These are phyloP conservation scores for Eupithecia exiguata DNA, from an alignment of 2,888 invertebrate species.

Conservation along the genomic window DNA sequence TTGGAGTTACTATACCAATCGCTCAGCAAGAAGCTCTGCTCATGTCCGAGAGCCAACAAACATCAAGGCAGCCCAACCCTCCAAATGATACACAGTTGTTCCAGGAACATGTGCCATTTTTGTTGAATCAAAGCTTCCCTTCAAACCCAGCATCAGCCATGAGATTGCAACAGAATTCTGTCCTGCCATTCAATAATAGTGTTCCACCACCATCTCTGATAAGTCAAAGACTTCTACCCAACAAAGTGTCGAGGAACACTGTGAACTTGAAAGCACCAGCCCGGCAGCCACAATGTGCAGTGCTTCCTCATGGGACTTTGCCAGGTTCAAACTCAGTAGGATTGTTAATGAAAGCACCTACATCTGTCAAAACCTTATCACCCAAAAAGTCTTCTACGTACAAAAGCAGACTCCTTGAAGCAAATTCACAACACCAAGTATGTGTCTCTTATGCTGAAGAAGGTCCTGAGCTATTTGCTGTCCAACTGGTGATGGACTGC, in stretches of 20 bases:
- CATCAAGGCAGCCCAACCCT: slow-evolving; percentile 63
- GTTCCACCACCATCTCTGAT: slow-evolving; percentile 62
- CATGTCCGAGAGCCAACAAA: slow-evolving; percentile 53
- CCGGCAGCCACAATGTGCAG: slow-evolving; percentile 65
- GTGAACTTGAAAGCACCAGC: slow-evolving; percentile 67
- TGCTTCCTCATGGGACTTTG: slow-evolving; percentile 9
- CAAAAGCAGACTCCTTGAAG: slow-evolving; percentile 77
- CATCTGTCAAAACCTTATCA: slow-evolving; percentile 56
- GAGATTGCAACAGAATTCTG: slow-evolving; percentile 69
- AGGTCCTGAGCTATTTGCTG: slow-evolving; percentile 90
- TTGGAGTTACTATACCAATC: slow-evolving; percentile 74
- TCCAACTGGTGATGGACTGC: slow-evolving; percentile 86
- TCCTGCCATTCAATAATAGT: slow-evolving; percentile 67
- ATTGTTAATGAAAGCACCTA: slow-evolving; percentile 29
- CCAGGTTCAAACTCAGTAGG: slow-evolving; percentile 20
- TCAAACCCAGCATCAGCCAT: slow-evolving; percentile 76
- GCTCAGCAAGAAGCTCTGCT: slow-evolving; percentile 77
- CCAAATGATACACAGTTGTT: slow-evolving; percentile 58
- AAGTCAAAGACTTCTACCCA: slow-evolving; percentile 67
- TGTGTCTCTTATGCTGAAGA: slow-evolving; percentile 91
- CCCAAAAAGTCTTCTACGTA: slow-evolving; percentile 80
- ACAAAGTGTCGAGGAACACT: slow-evolving; percentile 67
- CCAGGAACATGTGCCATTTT: slow-evolving; percentile 74
- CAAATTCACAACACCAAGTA: slow-evolving; percentile 85
- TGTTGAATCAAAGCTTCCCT: slow-evolving; percentile 74